These are phyloP conservation scores for Cylindroiulus punctatus DNA, from an alignment of 2,888 invertebrate species.

Conservation along the genomic window DNA sequence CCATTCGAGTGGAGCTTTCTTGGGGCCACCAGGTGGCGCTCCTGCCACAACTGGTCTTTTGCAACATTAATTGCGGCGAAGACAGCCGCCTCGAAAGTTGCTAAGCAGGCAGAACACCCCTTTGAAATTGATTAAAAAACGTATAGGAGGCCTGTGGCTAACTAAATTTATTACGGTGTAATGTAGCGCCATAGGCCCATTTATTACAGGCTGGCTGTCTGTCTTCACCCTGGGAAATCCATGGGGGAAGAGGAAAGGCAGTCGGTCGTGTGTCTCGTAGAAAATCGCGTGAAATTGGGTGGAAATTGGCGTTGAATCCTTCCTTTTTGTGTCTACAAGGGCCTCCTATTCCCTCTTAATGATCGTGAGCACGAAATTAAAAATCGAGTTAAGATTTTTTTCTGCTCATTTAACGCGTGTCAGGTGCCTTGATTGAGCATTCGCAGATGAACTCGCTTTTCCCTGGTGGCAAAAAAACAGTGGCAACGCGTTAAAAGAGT, in stretches of 20 bases:
- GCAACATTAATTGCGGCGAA: not conserved
- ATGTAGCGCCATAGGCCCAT: not conserved
- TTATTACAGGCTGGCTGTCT: not conserved
- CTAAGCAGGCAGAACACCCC: constrained; percentile 42
- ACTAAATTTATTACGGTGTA: constrained; percentile 26
- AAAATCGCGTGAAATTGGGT: constrained; percentile 38
- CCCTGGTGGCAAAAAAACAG: not conserved
- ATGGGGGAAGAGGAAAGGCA: not conserved
- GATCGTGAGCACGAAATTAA: constrained; percentile 22
- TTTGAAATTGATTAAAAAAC: constrained; percentile 37
- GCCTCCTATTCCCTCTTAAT: not conserved
- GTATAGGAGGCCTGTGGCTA: constrained; percentile 23
- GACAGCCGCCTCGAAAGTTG: constrained; percentile 21
- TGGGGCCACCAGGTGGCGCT: not conserved
- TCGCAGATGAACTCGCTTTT: not conserved
- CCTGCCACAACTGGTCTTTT: not conserved
- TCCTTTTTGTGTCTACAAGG: constrained; percentile 42
- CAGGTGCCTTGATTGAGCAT: constrained; percentile 42
- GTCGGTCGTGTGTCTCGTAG: not conserved
- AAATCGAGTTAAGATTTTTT: constrained; percentile 42
- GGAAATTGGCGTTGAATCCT: constrained; percentile 16
- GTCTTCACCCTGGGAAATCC: not conserved
- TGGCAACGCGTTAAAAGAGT: not conserved
- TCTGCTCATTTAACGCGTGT: not conserved
- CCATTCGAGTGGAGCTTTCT: not conserved